phyloP scores from a whole-genome alignment of 2,113 vertebrate species.

The Balaenoptera acutorostrata region DNA sequence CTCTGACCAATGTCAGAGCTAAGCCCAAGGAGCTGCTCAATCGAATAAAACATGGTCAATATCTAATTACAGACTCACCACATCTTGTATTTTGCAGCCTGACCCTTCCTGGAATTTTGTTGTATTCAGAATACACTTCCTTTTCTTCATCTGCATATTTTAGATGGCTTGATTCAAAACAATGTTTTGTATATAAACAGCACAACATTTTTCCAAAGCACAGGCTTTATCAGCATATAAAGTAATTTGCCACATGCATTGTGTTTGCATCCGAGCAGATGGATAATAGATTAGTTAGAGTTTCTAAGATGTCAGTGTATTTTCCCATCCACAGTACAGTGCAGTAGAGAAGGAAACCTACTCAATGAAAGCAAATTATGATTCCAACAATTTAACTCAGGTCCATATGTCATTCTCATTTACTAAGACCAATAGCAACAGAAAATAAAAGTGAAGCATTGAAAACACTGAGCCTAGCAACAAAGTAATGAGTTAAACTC shows the following conservation, averaged over 20 bases:
- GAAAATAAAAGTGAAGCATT: constrained; percentile 7
- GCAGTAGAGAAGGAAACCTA: constrained; percentile 23
- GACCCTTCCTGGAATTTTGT: constrained; percentile 39
- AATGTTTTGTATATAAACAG: constrained; percentile 62
- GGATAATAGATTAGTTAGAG: constrained; percentile 75
- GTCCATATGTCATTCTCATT: constrained; percentile 48
- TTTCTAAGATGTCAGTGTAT: constrained; percentile 71
- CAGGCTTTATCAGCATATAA: constrained; percentile 55
- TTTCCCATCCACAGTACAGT: constrained; percentile 36
- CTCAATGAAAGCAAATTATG: constrained; percentile 7
- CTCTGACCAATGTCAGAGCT: neutral
- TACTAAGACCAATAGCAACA: constrained; percentile 36
- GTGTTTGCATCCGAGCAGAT: constrained; percentile 73
- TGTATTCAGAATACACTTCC: constrained; percentile 39
- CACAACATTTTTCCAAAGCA: constrained; percentile 68
- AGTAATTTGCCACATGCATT: constrained; percentile 68
- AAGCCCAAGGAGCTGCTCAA: neutral
- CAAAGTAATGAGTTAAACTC: neutral
- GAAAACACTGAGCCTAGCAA: constrained; percentile 35
- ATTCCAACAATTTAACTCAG: constrained; percentile 16
- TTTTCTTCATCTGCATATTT: constrained; percentile 29
- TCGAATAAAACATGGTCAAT: neutral
- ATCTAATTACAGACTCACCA: constrained; percentile 40
- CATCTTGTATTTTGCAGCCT: constrained; percentile 16
- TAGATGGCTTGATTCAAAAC: constrained; percentile 57